phyloP scores from a whole-genome alignment of 1,140 invertebrate species.

The Drosophila hydei region DNA sequence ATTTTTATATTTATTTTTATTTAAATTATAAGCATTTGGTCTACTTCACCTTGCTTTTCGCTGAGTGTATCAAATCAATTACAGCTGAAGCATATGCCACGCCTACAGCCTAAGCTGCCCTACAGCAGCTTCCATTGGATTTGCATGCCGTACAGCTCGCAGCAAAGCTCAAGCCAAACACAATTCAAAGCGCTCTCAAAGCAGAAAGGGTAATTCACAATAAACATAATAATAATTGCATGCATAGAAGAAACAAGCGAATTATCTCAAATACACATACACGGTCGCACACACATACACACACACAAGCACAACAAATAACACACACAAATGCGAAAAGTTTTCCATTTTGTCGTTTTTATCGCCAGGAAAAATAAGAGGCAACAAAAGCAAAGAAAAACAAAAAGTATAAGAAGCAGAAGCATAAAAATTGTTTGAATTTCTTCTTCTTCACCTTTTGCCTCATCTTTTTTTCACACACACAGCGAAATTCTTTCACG shows the following conservation, averaged over 20 bases:
- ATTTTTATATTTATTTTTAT: too few relatives aligned
- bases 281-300: conserved; percentile 22
- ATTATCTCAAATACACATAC: conserved; percentile 33
- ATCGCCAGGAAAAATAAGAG: conserved; percentile 43
- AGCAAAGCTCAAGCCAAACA: conserved; percentile 2
- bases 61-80: too few relatives aligned
- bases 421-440: conserved; percentile 47
- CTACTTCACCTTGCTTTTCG: too few relatives aligned
- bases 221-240: conserved; percentile 55
- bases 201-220: conserved; percentile 5
- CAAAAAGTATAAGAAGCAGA: background rate
- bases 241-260: conserved; percentile 48
- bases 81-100: too few relatives aligned
- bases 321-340: conserved; percentile 58
- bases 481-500: too few relatives aligned
- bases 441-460: background rate
- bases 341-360: conserved; percentile 59
- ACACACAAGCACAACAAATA: conserved; percentile 30
- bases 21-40: too few relatives aligned
- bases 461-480: conserved; percentile 2
- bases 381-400: conserved; percentile 17
- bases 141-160: too few relatives aligned
- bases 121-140: background rate
- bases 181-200: conserved; percentile 14
- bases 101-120: background rate